Evolutionary conservation across 1,140 invertebrate species (phyloP), one percentile per base, ranked within the genome.

Genomic region (Mamestra configurata): DNA sequence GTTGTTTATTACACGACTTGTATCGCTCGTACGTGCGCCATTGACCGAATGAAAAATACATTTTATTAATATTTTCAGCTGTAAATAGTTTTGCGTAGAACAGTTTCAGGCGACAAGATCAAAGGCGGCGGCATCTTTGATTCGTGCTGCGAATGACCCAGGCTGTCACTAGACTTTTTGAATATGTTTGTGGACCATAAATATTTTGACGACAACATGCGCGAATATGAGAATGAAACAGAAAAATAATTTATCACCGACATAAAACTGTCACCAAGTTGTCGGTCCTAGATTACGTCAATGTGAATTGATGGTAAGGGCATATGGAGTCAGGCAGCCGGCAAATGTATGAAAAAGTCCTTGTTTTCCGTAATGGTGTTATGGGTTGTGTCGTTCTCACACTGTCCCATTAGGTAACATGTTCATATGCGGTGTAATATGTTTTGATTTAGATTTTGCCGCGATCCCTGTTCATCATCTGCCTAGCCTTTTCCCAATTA

Each of bases 101-200:
- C 80, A 83, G 82, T 83, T 86, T 86, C 82, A 85, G 86, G 71
- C 87, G 88, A 82, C 83, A 79, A 89, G 84, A 86, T 92, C 89
- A 91, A 92, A 92, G 90, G 79, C 70, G 70, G 79, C 86, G 89
- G 81, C 79, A 77, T 53, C 86, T 91, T 92, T 92, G 86, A 87
- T 82, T 80, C 83, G 80, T 82, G 51, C 72, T 70, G 61, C 83
- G 85, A 86, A 85, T 85, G 88, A 86, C 84, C 86, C 81, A 88
- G 89, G 83, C 90, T 91, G 89, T 88, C 89, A 87, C 83, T 86
- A 80, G 80, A 86, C 86, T 84, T 87, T 84, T 83, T 85, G 86
- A 84, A 89, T 89, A 85, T 89, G 88, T 89, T 87, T 85, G 87
- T 88, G 80, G 77, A 68, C 37, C 75, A 53, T 77, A 87, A 80